Evolutionary conservation across 2,113 vertebrate genomes (phyloP).

Genomic region (Gymnogyps californianus): DNA sequence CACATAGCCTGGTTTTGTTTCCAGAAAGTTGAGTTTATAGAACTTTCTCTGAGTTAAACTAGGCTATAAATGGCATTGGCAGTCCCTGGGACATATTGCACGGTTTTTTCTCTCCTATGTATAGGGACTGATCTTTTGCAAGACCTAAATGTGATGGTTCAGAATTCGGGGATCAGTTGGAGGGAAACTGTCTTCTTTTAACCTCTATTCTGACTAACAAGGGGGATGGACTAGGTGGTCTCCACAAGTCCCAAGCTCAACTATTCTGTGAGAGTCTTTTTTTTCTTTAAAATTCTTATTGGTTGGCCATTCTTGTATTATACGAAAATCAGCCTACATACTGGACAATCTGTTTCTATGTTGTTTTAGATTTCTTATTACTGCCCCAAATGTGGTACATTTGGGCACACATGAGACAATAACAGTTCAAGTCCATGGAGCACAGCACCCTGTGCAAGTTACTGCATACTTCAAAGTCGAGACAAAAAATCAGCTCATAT

Average conservation of each 20-base stretch:
- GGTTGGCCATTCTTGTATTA: neutral
- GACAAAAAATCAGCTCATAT: neutral
- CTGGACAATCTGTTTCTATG: neutral
- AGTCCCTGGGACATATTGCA: neutral
- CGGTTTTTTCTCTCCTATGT: rapidly evolving
- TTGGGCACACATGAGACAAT: conserved; percentile 59
- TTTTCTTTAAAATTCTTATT: neutral
- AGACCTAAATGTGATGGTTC: neutral
- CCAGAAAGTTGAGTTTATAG: neutral
- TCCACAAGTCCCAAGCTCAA: neutral
- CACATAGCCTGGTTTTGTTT: neutral
- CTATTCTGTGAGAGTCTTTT: neutral
- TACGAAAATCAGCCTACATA: neutral
- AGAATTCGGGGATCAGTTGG: neutral
- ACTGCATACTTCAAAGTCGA: conserved; percentile 43
- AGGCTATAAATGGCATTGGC: neutral
- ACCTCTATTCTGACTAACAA: neutral
- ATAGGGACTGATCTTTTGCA: neutral
- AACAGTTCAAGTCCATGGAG: conserved; percentile 66
- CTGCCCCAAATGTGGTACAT: conserved; percentile 69
- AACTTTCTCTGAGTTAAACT: neutral
- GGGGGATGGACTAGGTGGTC: rapidly evolving
- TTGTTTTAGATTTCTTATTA: conserved; percentile 67
- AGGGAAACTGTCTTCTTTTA: neutral
- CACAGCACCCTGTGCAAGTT: neutral